Percentiles rank a stretch among this genome's conserved stretches.
Evolutionary conservation across 2,113 vertebrate genomes (phyloP).

Genomic region (Corynorhinus townsendii): DNA sequence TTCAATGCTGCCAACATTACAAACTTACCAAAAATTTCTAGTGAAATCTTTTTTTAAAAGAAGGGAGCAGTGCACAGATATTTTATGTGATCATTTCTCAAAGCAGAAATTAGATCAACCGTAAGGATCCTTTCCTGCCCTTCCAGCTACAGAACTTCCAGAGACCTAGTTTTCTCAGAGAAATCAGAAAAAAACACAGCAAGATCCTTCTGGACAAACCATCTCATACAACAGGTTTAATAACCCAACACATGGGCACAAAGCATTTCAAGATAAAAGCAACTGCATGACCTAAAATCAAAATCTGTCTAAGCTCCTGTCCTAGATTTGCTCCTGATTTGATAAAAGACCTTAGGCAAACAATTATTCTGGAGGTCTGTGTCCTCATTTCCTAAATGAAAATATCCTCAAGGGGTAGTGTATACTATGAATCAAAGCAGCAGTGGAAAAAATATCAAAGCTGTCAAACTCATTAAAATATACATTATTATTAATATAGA

Average conservation of each 20-base stretch:
- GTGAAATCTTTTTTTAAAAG: background rate
- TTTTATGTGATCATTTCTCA: background rate
- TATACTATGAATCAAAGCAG: background rate
- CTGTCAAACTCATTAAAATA: background rate
- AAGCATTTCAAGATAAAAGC: slow-evolving; percentile 50
- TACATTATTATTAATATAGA: background rate
- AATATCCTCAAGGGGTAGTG: slow-evolving; percentile 7
- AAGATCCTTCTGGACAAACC: background rate
- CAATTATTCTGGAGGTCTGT: slow-evolving; percentile 50
- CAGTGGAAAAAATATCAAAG: background rate
- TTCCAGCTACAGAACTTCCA: background rate
- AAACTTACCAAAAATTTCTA: background rate
- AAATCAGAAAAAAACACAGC: background rate
- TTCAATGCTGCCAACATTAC: background rate
- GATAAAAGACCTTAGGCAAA: slow-evolving; percentile 49
- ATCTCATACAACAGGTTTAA: slow-evolving; percentile 9
- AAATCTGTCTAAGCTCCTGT: slow-evolving; percentile 22
- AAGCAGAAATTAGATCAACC: slow-evolving; percentile 10
- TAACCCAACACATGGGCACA: background rate
- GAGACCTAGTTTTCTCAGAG: slow-evolving; percentile 52
- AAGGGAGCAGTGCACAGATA: background rate
- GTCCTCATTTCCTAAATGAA: slow-evolving; percentile 62
- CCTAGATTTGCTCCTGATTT: slow-evolving; percentile 61
- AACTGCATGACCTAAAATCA: slow-evolving; percentile 58
- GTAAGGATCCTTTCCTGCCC: slow-evolving; percentile 15